Conservation (phyloP, 2,113 vertebrate species). For the Chaenocephalus aceratus region DNA sequence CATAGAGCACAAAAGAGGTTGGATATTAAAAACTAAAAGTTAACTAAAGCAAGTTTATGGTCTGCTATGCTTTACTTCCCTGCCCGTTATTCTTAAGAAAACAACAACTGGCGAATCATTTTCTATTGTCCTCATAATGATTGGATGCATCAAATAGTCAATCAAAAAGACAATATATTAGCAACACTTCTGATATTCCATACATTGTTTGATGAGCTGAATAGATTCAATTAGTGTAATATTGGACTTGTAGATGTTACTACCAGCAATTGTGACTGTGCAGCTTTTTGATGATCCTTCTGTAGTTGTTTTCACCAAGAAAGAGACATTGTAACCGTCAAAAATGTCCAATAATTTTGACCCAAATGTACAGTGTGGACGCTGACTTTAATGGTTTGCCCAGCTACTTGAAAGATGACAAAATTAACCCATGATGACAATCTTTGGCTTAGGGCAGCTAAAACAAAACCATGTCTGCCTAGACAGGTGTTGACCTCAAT, state of each 20-base stretch:
- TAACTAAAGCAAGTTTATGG: not conserved
- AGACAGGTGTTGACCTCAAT: not conserved
- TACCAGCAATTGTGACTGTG: too few species aligned
- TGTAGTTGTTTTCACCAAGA: not conserved
- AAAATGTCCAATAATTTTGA: not conserved
- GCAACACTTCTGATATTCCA: not conserved
- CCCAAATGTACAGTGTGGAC: not conserved
- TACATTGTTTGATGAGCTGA: not conserved
- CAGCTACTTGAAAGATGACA: too few species aligned
- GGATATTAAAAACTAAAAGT: not conserved
- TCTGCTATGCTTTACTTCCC: slow-evolving; percentile 8
- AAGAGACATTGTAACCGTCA: not conserved
- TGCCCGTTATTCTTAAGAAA: not conserved
- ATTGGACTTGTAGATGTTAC: too few species aligned
- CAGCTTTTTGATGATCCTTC: too few species aligned
- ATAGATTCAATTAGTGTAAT: too few species aligned
- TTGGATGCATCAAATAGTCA: not conserved
- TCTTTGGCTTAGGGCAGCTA: not conserved
- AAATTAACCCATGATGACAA: not conserved
- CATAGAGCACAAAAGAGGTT: slow-evolving; percentile 44
- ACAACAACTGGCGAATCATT: not conserved
- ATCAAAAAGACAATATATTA: not conserved
- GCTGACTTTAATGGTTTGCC: too few species aligned
- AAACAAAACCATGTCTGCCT: not conserved
- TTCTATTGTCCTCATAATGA: not conserved